phyloP scores from a whole-genome alignment of 2,888 invertebrate genomes.

The Synergus umbraculus region DNA sequence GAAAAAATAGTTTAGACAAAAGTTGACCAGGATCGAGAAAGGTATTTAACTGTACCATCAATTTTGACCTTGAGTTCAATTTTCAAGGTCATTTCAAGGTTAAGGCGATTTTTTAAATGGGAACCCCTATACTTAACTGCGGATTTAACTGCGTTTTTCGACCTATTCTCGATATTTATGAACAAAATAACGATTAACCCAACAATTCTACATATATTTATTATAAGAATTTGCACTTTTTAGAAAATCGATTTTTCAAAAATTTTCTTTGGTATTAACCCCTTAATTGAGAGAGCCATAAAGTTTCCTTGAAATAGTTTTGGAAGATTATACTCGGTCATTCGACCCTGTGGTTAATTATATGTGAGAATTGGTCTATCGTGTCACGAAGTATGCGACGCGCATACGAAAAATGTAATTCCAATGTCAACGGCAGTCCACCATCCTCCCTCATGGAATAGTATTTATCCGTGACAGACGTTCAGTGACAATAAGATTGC shows the following conservation, averaged over 20 bases:
- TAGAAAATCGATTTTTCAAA: neutral
- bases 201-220: too few species aligned
- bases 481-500: constrained; percentile 56
- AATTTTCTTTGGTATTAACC: neutral
- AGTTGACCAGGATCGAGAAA: too few species aligned
- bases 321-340: neutral
- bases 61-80: too few species aligned
- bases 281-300: neutral
- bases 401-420: constrained; percentile 69
- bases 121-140: too few species aligned
- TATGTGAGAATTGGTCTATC: constrained; percentile 48
- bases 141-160: too few species aligned
- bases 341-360: neutral
- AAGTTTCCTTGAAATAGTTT: constrained; percentile 17
- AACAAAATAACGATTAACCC: too few species aligned
- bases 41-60: too few species aligned
- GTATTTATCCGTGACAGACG: constrained; percentile 62
- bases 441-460: constrained; percentile 56
- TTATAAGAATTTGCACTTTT: too few species aligned
- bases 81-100: too few species aligned
- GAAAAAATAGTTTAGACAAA: too few species aligned
- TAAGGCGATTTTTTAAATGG: too few species aligned
- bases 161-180: too few species aligned
- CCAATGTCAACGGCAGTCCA: constrained; percentile 67
- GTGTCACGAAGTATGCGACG: constrained; percentile 58